Percentiles rank a stretch among this genome's conserved stretches.
Evolutionary conservation across 2,113 vertebrate species (phyloP).

Genomic region (Protomyctophum bolini): DNA sequence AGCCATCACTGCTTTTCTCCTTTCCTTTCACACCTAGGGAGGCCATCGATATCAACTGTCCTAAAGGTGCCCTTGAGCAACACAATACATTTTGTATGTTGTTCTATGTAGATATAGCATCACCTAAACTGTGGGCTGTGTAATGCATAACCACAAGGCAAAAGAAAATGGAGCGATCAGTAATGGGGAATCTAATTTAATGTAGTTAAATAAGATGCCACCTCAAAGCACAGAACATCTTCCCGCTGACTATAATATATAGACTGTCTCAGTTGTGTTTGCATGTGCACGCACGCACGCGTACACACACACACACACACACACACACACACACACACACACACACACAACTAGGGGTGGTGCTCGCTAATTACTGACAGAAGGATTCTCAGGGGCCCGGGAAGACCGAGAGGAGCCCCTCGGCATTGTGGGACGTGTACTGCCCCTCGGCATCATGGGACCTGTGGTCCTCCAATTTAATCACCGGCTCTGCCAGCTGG

Average conservation of each 20-base stretch:
- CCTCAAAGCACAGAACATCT: constrained; percentile 25
- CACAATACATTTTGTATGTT: neutral
- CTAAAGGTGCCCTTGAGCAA: too few species aligned
- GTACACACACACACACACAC: constrained; percentile 12
- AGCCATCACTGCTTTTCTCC: too few species aligned
- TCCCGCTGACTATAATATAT: constrained; percentile 8
- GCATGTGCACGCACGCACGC: constrained; percentile 17
- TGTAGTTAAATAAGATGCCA: constrained; percentile 31
- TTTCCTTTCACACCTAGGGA: too few species aligned
- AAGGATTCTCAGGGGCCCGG: neutral
- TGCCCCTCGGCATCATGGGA: constrained; percentile 39
- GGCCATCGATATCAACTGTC: too few species aligned
- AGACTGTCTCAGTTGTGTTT: neutral
- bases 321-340: neutral
- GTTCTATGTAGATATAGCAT: constrained; percentile 4
- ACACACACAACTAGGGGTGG: neutral
- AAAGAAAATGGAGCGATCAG: neutral
- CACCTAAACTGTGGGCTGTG: constrained; percentile 11
- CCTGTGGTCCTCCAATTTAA: constrained; percentile 60
- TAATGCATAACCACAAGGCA: neutral
- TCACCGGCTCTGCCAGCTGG: constrained; percentile 52
- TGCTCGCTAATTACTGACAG: constrained; percentile 5
- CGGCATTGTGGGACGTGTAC: constrained; percentile 12
- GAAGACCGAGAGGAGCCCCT: neutral
- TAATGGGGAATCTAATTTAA: constrained; percentile 12